Conservation (phyloP, 2,797 vertebrate genomes). For the Platalea minor region DNA sequence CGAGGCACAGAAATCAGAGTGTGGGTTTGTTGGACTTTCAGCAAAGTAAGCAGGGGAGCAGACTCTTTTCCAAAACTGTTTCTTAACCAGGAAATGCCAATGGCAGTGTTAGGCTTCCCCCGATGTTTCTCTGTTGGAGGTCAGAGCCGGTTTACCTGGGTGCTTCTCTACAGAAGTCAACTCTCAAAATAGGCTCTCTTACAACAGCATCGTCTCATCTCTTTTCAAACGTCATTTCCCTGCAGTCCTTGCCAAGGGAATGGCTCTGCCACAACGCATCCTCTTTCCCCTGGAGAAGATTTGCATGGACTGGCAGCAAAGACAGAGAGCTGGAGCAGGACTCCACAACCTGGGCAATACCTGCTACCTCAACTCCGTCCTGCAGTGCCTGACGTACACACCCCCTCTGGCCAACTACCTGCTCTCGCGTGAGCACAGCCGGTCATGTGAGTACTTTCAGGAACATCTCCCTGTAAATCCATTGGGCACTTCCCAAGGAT, state of each 20-base stretch:
- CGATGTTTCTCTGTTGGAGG: too few species aligned
- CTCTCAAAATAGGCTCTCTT: background rate
- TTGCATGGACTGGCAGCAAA: conserved; percentile 85
- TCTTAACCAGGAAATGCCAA: background rate
- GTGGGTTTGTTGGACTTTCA: too few species aligned
- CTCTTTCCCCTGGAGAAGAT: conserved; percentile 86
- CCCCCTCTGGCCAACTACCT: conserved; percentile 65
- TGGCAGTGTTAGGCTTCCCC: background rate
- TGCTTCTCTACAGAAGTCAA: background rate
- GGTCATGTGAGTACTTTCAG: background rate
- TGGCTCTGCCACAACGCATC: conserved; percentile 82
- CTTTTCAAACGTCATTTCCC: background rate
- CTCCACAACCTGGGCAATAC: conserved; percentile 91
- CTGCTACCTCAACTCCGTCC: conserved; percentile 88
- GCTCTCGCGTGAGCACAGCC: background rate
- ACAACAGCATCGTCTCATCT: background rate
- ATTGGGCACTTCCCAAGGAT: too few species aligned
- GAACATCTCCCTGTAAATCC: too few species aligned
- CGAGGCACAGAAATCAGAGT: too few species aligned
- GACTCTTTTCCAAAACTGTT: background rate
- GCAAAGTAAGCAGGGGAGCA: too few species aligned
- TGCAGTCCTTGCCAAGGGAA: conserved; percentile 80
- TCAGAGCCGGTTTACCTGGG: background rate
- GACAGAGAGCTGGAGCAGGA: conserved; percentile 86
- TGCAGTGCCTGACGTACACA: conserved; percentile 85